phyloP scores from a whole-genome alignment of 2,888 invertebrate genomes.

The Eremobia ochroleuca region DNA sequence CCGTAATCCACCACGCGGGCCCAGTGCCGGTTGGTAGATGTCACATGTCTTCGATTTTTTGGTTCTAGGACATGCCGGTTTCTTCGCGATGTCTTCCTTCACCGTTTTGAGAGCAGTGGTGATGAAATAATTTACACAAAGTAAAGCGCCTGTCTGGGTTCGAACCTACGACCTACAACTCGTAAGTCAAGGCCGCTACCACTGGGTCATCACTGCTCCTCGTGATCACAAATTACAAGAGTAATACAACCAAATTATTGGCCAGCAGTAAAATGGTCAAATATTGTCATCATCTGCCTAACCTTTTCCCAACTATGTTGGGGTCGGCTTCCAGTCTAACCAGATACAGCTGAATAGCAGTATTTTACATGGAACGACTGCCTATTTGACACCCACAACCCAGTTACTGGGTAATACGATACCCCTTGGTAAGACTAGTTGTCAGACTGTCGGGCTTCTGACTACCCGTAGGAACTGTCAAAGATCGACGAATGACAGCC shows the following conservation, averaged over 20 bases:
- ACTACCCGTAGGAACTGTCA: too few species aligned
- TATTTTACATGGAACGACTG: too few species aligned
- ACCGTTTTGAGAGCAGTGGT: not conserved
- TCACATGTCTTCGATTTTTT: not conserved
- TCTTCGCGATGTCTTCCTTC: not conserved
- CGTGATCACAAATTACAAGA: not conserved
- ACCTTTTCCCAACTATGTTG: too few species aligned
- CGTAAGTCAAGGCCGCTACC: not conserved
- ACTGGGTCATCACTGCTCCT: not conserved
- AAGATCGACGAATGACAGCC: too few species aligned
- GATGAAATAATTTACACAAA: not conserved
- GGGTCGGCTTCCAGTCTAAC: too few species aligned
- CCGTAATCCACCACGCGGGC: not conserved
- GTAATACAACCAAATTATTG: not conserved
- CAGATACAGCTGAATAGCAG: too few species aligned
- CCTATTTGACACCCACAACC: too few species aligned
- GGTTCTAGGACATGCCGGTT: not conserved
- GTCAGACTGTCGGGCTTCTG: too few species aligned
- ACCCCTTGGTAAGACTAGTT: too few species aligned
- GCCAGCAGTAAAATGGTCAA: not conserved
- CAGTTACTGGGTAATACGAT: too few species aligned
- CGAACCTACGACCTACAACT: not conserved
- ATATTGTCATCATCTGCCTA: too few species aligned
- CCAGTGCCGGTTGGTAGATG: not conserved
- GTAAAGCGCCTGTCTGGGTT: not conserved